These are phyloP conservation scores for Mesorhabditis belari DNA, from an alignment of 2,888 invertebrate genomes.

Conservation along the genomic window DNA sequence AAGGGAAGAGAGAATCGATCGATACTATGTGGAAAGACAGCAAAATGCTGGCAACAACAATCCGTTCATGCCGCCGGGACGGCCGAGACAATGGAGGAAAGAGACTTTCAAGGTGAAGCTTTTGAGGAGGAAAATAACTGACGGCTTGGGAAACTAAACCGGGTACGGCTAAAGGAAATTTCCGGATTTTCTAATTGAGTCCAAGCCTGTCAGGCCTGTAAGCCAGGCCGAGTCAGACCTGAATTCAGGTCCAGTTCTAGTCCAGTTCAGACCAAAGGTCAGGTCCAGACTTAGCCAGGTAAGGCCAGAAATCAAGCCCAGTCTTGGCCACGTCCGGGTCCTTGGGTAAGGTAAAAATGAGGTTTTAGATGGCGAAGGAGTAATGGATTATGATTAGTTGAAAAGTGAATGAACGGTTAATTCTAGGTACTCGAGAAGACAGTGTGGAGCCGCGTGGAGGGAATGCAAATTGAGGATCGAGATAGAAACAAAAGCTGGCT, in stretches of 20 bases:
- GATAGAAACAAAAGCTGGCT: slow-evolving; percentile 89
- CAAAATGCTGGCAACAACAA: slow-evolving; percentile 69
- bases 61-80: slow-evolving; percentile 87
- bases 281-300: too few relatives aligned
- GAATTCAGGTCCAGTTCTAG: too few relatives aligned
- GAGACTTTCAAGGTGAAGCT: slow-evolving; percentile 21
- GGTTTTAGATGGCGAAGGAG: slow-evolving; percentile 69
- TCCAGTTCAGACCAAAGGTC: too few relatives aligned
- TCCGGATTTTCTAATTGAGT: too few relatives aligned
- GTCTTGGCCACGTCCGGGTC: not conserved
- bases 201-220: too few relatives aligned
- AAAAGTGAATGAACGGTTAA: too few relatives aligned
- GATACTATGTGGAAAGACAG: slow-evolving; percentile 71
- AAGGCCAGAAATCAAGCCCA: too few relatives aligned
- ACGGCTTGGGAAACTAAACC: too few relatives aligned
- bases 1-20: slow-evolving; percentile 82
- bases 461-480: slow-evolving; percentile 85
- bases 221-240: too few relatives aligned
- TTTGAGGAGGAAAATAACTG: too few relatives aligned
- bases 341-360: not conserved
- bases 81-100: slow-evolving; percentile 67
- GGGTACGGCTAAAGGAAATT: too few relatives aligned
- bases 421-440: slow-evolving; percentile 66
- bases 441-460: slow-evolving; percentile 68
- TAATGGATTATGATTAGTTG: too few relatives aligned